Evolutionary conservation across 2,113 vertebrate species (phyloP), one percentile per base, ranked within the genome.

Genomic region (Benitochromis conjunctus): DNA sequence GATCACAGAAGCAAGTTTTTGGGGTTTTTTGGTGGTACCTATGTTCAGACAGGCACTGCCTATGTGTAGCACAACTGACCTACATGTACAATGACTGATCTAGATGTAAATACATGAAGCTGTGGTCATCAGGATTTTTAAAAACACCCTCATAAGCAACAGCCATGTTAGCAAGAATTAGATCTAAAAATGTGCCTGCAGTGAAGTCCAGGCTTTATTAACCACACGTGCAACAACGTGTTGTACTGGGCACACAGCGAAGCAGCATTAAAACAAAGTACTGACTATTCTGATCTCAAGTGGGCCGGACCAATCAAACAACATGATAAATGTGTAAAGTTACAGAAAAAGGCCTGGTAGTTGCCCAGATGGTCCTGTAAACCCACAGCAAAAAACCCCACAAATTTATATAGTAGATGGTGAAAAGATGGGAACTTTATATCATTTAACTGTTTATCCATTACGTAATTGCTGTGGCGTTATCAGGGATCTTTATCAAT

Each of bases 381-480:
- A 64, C 60, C 18, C 60, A 64, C 5, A 36, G 60, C 12, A 64
- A 64, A 62, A 29, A 34, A 7, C n/a, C 0, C 0, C 58, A 36
- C 31, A 62, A 36, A 62, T 64, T 64, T 38, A n/a, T 64, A 64
- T 18, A 64, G 18, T 64, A 38, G 36, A 64, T 64, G 60, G 18
- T 64, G 31, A n/a, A 64, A n/a, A n/a, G 60, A 5, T 31, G 5
- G 5, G 31, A 31, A 31, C 31, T 31, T 31, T 31, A 1, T 64
- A 64, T 64, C 6, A 64, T 38, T 64, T 64, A 64, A 38, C 19
- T 38, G 10, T 64, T 64, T 64, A 64, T 38, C 6, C 34, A 64
- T 64, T 64, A 38, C 60, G 21, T 64, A 64, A 38, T 38, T 38
- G 60, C 60, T 64, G 38, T 64, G 34, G 60, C 38, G 60, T 38